Base-by-base conservation (phyloP, 2,113 vertebrate genomes). In the Thymallus thymallus region DNA sequence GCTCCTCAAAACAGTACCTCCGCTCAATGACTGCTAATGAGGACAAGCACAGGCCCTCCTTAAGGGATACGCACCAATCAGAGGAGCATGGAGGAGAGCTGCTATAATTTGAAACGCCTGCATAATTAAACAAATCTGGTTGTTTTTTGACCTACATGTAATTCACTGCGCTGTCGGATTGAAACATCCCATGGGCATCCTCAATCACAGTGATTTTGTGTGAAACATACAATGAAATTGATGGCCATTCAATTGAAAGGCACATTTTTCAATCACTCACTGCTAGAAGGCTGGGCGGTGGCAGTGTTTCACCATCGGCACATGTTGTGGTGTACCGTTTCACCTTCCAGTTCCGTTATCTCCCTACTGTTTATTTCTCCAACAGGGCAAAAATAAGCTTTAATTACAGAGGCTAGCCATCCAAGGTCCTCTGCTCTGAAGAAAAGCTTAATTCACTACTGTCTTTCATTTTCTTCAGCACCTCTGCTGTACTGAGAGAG, bases 1-100 rank as follows among this genome's bases (percentile, higher is more conserved):
- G n/a, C 51, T 74, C 75, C 82, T 78, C 68, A 55, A 80, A 82
- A 85, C 74, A 83, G 62, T 68, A 77, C 71, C 35, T 62, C 77
- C 16, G 69, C 80, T 90, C 86, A 84, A 71, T 85, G 86, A 84
- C 82, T 87, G 63, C 85, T 91, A 91, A 92, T 89, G 87, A 90
- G 88, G 69, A 82, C 35, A 69, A 72, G 66, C 74, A 66, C 56
- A 20, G 69, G 69, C 79, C 76, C 76, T 78, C 81, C 83, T 80
- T 12, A 41, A 76, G 85, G 82, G 80, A 76, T 73, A 77, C 75
- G 62, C 79, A 73, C 85, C 80, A 78, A 72, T 80, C 77, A 69
- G 79, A 78, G 55, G 65, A 41, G 65, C 63, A 6, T 35, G 67
- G 62, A 72, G 48, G 55, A 77, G 69, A 46, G 71, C 71, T 76